Conservation (phyloP, 2,797 vertebrate species). For the Miichthys miiuy region DNA sequence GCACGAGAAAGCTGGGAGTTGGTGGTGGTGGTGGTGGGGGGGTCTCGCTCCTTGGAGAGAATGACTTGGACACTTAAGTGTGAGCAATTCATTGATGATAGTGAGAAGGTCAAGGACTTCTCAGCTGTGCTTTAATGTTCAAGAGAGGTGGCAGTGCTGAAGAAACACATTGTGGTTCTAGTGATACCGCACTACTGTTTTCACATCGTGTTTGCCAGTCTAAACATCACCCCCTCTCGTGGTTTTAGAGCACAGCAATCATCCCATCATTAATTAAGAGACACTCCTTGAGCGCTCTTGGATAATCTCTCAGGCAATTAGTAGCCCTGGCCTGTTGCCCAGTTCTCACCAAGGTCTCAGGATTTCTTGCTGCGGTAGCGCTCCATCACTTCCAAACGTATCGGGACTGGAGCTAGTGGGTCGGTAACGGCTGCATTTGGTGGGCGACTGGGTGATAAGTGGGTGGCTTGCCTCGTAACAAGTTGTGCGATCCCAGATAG, state of each 20-base stretch:
- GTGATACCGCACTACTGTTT: slow-evolving; percentile 8
- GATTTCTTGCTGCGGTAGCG: slow-evolving; percentile 18
- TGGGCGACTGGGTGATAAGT: slow-evolving; percentile 35
- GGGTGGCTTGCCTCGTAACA: slow-evolving; percentile 8
- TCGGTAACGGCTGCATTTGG: not conserved
- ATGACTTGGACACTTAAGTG: slow-evolving; percentile 18
- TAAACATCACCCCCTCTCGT: slow-evolving; percentile 23
- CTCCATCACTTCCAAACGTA: slow-evolving; percentile 21
- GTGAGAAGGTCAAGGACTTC: slow-evolving; percentile 55
- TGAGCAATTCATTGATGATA: slow-evolving; percentile 37
- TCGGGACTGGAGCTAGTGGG: slow-evolving; percentile 4
- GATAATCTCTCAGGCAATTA: slow-evolving; percentile 64
- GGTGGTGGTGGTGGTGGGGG: not conserved
- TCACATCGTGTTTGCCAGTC: slow-evolving; percentile 27
- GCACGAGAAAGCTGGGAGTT: slow-evolving; percentile 7
- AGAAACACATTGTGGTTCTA: not conserved
- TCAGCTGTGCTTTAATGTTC: slow-evolving; percentile 6
- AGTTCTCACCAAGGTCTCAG: slow-evolving; percentile 39
- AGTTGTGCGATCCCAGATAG: slow-evolving; percentile 45
- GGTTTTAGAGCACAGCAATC: slow-evolving; percentile 47
- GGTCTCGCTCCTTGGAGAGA: slow-evolving; percentile 3
- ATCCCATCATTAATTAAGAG: slow-evolving; percentile 63
- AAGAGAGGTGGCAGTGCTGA: not conserved
- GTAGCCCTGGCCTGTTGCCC: slow-evolving; percentile 38
- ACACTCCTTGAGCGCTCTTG: slow-evolving; percentile 51